Evolutionary conservation across 2,797 vertebrate species (phyloP), one percentile per base, ranked within the genome.

Genomic region (Ctenochaetus hawaiiensis): DNA sequence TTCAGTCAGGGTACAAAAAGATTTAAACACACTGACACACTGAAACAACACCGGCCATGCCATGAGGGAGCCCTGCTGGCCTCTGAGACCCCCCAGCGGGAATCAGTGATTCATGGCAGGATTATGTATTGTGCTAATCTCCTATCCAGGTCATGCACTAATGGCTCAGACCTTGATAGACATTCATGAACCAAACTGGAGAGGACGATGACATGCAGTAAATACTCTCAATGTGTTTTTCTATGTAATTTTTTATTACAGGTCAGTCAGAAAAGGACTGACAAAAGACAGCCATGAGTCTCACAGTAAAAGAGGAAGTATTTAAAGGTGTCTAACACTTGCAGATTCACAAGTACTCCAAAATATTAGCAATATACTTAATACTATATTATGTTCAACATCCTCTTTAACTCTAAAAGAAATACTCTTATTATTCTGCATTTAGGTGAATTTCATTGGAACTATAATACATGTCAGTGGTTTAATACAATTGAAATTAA

Each of bases 91-190:
- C 81, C 67, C 43, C 37, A 41, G 18, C 11, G 60, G 51, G 54
- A 65, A 48, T 47, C 23, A 48, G n/a, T 78, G 75, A 86, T 89
- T 81, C 71, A 87, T 71, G 70, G 17, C 48, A 81, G 78, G 77
- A 87, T 88, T 87, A 89, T 78, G 30, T 70, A 82, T 84, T 68
- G 37, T 69, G 81, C 63, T 89, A 89, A 91, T 92, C 87, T 87
- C 72, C 67, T 64, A 85, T 84, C 60, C 72, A 88, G 87, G 87
- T 91, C 90, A 90, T 63, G 72, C 45, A 62, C 34, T 43, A 30
- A 62, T 23, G 48, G 47, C 67, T 70, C 43, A 78, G 62, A 49
- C 68, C 16, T 72, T 67, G 56, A 81, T 34, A 41, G 39, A 56
- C 22, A 71, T 48, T 48, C 0, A 34, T n/a, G 49, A n/a, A 41